phyloP scores from a whole-genome alignment of 1,140 invertebrate species.

The Bombus superbus region DNA sequence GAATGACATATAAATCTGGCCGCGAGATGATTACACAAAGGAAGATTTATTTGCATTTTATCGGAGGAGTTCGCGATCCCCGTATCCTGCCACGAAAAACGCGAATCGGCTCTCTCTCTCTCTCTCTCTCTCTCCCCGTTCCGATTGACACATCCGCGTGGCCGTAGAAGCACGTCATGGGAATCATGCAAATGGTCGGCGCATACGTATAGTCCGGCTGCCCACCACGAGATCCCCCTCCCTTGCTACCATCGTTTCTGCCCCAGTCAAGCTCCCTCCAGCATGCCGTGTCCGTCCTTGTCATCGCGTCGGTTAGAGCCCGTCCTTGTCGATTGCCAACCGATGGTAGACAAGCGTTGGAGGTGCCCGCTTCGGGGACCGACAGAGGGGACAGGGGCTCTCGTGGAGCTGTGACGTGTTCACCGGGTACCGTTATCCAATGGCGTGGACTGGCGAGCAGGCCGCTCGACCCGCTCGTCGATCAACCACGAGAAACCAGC shows the following conservation, averaged over 20 bases:
- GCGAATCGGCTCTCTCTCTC: slow-evolving; percentile 14
- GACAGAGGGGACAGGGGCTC: slow-evolving; percentile 41
- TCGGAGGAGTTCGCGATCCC: not conserved
- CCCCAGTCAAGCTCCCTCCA: not conserved
- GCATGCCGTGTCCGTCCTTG: slow-evolving; percentile 73
- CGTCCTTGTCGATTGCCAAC: slow-evolving; percentile 77
- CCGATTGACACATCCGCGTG: slow-evolving; percentile 71
- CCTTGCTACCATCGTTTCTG: not conserved
- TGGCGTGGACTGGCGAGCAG: slow-evolving; percentile 66
- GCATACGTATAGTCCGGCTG: slow-evolving; percentile 29
- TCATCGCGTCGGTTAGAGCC: slow-evolving; percentile 70
- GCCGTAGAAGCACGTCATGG: slow-evolving; percentile 67
- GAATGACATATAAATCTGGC: not conserved
- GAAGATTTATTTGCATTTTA: not conserved
- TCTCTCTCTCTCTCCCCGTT: not conserved
- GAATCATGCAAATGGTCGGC: slow-evolving; percentile 71
- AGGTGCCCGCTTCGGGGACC: not conserved
- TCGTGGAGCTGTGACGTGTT: slow-evolving; percentile 72
- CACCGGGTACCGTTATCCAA: slow-evolving; percentile 78
- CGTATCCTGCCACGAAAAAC: slow-evolving; percentile 19
- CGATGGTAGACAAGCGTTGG: slow-evolving; percentile 44
- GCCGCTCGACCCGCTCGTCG: not conserved
- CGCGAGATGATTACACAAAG: not conserved
- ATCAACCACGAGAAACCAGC: slow-evolving; percentile 8
- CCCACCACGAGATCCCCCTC: slow-evolving; percentile 23